These are phyloP conservation scores for Xanthostigma xanthostigma DNA, from an alignment of 2,888 invertebrate genomes.

Conservation along the genomic window DNA sequence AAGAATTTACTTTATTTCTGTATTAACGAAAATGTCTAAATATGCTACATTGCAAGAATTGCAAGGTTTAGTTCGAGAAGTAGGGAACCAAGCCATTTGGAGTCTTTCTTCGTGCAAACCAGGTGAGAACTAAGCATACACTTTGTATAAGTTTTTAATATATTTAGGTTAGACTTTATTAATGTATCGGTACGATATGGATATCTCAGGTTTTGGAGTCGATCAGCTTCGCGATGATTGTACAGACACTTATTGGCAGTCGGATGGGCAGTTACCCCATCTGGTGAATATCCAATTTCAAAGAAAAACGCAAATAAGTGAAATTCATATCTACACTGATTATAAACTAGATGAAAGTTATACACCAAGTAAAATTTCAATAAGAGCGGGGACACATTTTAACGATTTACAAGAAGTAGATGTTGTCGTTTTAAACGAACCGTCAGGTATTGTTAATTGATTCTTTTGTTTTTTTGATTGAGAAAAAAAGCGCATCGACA, in stretches of 20 bases:
- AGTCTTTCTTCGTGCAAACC: constrained; percentile 97
- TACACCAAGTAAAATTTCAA: constrained; percentile 88
- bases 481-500: not conserved
- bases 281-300: constrained; percentile 94
- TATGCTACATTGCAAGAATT: no score
- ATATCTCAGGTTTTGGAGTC: constrained; percentile 77
- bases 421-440: constrained; percentile 84
- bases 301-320: constrained; percentile 84
- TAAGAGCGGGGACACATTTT: constrained; percentile 88
- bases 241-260: constrained; percentile 98
- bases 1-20: no score
- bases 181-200: not conserved
- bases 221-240: constrained; percentile 91
- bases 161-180: not conserved
- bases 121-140: constrained; percentile 35
- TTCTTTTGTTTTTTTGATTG: not conserved
- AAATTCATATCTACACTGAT: constrained; percentile 94
- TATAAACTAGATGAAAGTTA: constrained; percentile 98
- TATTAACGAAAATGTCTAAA: no score
- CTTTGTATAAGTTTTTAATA: not conserved
- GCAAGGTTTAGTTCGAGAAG: constrained; percentile 46
- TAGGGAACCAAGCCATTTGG: constrained; percentile 91
- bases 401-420: constrained; percentile 94
- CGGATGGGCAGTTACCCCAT: constrained; percentile 96
- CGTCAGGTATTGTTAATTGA: constrained; percentile 40